These are phyloP conservation scores for Pyxicephalus adspersus DNA, from an alignment of 2,113 vertebrate genomes.

Conservation along the genomic window DNA sequence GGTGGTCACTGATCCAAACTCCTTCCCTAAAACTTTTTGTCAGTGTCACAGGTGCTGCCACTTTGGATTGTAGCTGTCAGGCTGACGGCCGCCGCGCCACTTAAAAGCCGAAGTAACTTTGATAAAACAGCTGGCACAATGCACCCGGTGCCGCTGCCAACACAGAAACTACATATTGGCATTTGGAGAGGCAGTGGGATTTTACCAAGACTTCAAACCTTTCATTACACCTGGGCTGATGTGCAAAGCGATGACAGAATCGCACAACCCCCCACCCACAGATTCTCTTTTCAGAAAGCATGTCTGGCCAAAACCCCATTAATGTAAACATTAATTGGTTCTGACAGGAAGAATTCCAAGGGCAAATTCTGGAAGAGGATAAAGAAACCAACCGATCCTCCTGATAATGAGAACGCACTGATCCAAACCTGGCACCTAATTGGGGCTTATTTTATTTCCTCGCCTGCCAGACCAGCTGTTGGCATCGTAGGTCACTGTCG, in stretches of 20 bases:
- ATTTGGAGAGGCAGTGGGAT: slow-evolving; percentile 55
- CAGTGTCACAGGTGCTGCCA: slow-evolving; percentile 29
- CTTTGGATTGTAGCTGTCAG: slow-evolving; percentile 26
- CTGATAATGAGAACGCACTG: neutral
- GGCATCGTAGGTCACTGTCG: neutral
- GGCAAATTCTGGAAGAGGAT: neutral
- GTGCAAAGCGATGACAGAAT: slow-evolving; percentile 54
- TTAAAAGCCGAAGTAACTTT: neutral
- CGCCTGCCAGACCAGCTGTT: neutral
- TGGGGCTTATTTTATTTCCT: neutral
- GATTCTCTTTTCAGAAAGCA: slow-evolving; percentile 30
- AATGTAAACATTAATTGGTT: slow-evolving; percentile 20
- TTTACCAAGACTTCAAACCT: slow-evolving; percentile 7
- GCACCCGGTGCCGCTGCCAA: slow-evolving; percentile 40
- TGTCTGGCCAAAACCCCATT: slow-evolving; percentile 11
- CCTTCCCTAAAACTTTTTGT: neutral
- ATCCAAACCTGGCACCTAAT: fast-evolving
- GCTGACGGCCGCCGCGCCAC: slow-evolving; percentile 7
- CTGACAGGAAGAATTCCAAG: neutral
- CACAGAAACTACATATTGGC: slow-evolving; percentile 52
- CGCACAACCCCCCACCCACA: slow-evolving; percentile 25
- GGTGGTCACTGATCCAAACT: neutral
- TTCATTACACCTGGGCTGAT: slow-evolving; percentile 64
- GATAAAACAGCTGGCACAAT: slow-evolving; percentile 44
- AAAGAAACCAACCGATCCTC: neutral